phyloP scores from a whole-genome alignment of 2,888 invertebrate species.

The Eumerus sabulonum region DNA sequence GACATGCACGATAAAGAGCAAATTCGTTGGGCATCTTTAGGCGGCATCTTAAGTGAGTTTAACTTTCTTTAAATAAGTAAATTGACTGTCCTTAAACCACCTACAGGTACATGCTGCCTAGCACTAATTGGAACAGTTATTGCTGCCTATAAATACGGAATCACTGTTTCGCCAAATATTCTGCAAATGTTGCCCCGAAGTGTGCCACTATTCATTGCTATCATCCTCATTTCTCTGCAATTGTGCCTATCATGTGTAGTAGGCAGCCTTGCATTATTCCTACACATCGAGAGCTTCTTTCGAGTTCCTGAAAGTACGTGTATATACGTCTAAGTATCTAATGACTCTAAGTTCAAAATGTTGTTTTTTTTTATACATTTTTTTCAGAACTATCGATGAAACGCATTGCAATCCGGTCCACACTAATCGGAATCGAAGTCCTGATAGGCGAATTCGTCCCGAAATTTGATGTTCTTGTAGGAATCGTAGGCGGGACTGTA shows the following conservation, averaged over 20 bases:
- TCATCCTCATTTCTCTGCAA: conserved; percentile 87
- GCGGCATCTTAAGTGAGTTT: conserved; percentile 84
- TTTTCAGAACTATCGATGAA: conserved; percentile 87
- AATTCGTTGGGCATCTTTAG: conserved; percentile 85
- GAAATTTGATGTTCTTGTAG: conserved; percentile 91
- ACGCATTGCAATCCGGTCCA: conserved; percentile 85
- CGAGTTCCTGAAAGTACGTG: conserved; percentile 82
- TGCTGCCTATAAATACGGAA: conserved; percentile 84
- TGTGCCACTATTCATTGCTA: conserved; percentile 83
- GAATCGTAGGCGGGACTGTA: conserved; percentile 90
- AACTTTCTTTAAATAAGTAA: background rate
- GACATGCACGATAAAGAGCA: conserved; percentile 91
- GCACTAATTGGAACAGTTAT: conserved; percentile 83
- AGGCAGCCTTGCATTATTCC: conserved; percentile 88
- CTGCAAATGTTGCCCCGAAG: conserved; percentile 85
- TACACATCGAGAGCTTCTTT: conserved; percentile 89
- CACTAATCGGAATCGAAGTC: conserved; percentile 85
- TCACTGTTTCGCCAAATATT: conserved; percentile 82
- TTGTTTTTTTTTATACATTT: background rate
- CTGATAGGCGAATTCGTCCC: conserved; percentile 91
- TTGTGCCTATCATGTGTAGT: conserved; percentile 88
- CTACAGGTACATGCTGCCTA: conserved; percentile 81
- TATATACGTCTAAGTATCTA: too few relatives aligned
- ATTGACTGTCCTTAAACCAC: conserved; percentile 7
- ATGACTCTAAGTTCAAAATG: too few relatives aligned